A percentile compares a stretch with the other conserved stretches of the same genome.
Evolutionary conservation across 2,888 invertebrate genomes (phyloP).

Genomic region (Myathropa florea): DNA sequence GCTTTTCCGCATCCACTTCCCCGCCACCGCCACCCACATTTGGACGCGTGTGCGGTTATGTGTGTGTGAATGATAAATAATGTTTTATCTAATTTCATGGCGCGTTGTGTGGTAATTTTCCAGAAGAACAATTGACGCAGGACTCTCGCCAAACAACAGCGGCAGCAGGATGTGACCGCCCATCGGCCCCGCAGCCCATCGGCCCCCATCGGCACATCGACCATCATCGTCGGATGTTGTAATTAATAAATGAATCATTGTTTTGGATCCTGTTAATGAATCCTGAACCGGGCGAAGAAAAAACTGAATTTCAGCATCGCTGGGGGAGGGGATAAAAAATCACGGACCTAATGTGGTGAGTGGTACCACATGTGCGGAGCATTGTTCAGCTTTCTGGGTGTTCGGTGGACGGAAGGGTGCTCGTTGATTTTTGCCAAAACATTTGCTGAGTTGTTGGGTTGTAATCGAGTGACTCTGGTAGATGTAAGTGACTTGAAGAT

Average conservation of each 20-base stretch:
- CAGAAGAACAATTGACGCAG: slow-evolving; percentile 60
- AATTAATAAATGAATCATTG: slow-evolving; percentile 69
- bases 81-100: slow-evolving; percentile 69
- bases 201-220: background rate
- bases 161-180: slow-evolving; percentile 43
- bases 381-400: background rate
- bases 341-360: background rate
- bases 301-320: background rate
- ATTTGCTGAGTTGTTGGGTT: background rate
- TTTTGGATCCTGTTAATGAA: slow-evolving; percentile 59
- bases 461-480: background rate
- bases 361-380: background rate
- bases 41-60: background rate
- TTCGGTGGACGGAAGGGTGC: background rate
- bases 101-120: slow-evolving; percentile 65
- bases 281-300: slow-evolving; percentile 33
- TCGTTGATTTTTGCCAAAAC: background rate
- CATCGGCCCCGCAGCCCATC: background rate
- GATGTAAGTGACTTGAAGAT: background rate
- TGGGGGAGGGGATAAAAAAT: background rate
- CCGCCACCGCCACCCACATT: background rate
- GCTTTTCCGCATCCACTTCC: background rate
- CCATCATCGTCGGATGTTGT: slow-evolving; percentile 48
- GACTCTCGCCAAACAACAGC: slow-evolving; percentile 18
- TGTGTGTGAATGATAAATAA: slow-evolving; percentile 66